phyloP scores from a whole-genome alignment of 2,888 invertebrate species.

The Andrena bucephala region DNA sequence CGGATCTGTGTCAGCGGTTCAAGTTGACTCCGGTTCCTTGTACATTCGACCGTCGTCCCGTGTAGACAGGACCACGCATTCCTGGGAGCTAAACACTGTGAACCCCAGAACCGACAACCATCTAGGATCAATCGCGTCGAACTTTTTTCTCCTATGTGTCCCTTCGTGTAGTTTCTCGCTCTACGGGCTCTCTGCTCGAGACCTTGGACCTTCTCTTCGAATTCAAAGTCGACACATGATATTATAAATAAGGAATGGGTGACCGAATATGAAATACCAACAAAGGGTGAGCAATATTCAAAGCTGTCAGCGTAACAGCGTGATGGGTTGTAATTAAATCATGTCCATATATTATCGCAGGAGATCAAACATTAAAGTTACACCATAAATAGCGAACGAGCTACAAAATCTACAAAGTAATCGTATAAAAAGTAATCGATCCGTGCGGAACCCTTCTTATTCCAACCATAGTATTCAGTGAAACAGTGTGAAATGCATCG shows the following conservation, averaged over 20 bases:
- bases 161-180: neutral
- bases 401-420: conserved; percentile 1
- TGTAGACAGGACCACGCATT: conserved; percentile 6
- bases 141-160: neutral
- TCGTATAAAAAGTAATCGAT: conserved; percentile 4
- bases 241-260: no score
- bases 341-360: conserved; percentile 36
- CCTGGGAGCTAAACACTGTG: conserved; percentile 4
- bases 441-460: neutral
- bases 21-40: conserved; percentile 14
- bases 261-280: no score
- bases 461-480: neutral
- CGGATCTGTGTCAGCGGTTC: conserved; percentile 34
- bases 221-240: neutral
- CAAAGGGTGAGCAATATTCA: neutral
- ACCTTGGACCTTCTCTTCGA: neutral
- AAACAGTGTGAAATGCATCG: conserved; percentile 18
- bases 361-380: conserved; percentile 49
- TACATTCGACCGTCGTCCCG: conserved; percentile 11
- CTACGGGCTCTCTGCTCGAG: neutral
- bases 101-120: neutral
- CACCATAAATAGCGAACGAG: conserved; percentile 10
- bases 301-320: neutral
- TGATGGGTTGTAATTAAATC: conserved; percentile 12
- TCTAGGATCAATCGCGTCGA: neutral